Evolutionary conservation across 2,888 invertebrate species (phyloP), one percentile per base, ranked within the genome.

Genomic region (Eupeodes luniger): DNA sequence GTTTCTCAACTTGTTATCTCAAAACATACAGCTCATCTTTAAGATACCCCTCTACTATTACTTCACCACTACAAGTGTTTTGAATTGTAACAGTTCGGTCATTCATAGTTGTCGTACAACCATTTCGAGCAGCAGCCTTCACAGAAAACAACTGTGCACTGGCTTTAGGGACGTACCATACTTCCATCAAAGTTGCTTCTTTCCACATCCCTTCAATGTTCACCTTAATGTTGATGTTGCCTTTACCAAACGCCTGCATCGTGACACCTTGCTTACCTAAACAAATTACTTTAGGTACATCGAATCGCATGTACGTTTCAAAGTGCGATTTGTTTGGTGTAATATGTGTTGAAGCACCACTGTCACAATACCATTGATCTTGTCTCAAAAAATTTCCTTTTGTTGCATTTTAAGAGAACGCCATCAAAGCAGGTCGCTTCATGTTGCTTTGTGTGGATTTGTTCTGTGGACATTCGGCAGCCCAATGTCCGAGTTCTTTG

Each of bases 191-290:
- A 44, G 59, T 62, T 47, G 57, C 57, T 34, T 77, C 34, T 47
- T 34, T n/a, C 47, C 47, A 66, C 64, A 9, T 47, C 44, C 57
- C 47, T 66, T 57, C 12, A 44, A 66, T 16, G 16, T 47, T 16
- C 11, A 34, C 34, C n/a, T 61, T 36, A 61, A 61, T 61, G 1
- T 61, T 12, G 5, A 59, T 34, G 14, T 59, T 59, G 27, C 47
- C 47, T 59, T 72, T 57, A 19, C 59, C 72, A 59, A 57, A 70
- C 47, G 72, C 59, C 62, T 53, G 51, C 64, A 51, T 75, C 14
- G 51, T 75, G 16, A 62, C 62, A 36, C 51, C 75, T 36, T 75
- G 62, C 51, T 75, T 75, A 62, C 75, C 75, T n/a, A 75, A 51
- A 75, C 36, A 34, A 12, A 74, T 62, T 75, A 62, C 61, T 62